Conservation (phyloP, 2,797 vertebrate genomes). For the Trematomus bernacchii region DNA sequence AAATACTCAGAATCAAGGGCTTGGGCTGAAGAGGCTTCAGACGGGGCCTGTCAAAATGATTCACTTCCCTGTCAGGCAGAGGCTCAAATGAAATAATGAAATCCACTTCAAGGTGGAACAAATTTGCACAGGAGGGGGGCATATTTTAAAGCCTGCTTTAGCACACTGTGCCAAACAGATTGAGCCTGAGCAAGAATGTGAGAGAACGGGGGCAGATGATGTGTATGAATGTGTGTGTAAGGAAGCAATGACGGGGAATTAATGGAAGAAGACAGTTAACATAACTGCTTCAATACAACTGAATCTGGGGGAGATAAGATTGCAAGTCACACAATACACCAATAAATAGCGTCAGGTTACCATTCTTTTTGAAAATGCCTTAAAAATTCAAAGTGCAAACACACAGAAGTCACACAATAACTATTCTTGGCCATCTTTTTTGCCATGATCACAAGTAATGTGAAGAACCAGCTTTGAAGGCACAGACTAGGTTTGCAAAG, state of each 20-base stretch:
- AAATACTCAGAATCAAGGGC: conserved; percentile 86
- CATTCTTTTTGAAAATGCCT: conserved; percentile 28
- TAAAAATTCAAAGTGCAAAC: conserved; percentile 4
- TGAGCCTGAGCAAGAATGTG: conserved; percentile 72
- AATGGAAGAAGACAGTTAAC: conserved; percentile 73
- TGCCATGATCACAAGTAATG: conserved; percentile 19
- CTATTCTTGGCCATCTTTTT: not conserved
- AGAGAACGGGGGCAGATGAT: conserved; percentile 63
- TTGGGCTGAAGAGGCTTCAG: conserved; percentile 85
- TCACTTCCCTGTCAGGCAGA: conserved; percentile 87
- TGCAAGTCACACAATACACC: conserved; percentile 37
- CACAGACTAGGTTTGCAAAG: not conserved
- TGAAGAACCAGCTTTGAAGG: not conserved
- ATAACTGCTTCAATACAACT: conserved; percentile 61
- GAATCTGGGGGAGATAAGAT: conserved; percentile 35
- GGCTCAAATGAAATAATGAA: conserved; percentile 89
- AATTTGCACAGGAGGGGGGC: conserved; percentile 84
- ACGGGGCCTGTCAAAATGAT: conserved; percentile 88
- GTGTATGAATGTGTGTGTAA: conserved; percentile 64
- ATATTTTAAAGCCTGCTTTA: conserved; percentile 85
- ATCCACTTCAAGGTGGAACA: conserved; percentile 89
- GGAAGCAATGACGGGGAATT: conserved; percentile 70
- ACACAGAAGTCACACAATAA: not conserved
- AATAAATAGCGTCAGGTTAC: conserved; percentile 35
- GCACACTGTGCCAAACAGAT: conserved; percentile 80